Evolutionary conservation across 2,113 vertebrate genomes (phyloP).

Genomic region (Catharus minimus): DNA sequence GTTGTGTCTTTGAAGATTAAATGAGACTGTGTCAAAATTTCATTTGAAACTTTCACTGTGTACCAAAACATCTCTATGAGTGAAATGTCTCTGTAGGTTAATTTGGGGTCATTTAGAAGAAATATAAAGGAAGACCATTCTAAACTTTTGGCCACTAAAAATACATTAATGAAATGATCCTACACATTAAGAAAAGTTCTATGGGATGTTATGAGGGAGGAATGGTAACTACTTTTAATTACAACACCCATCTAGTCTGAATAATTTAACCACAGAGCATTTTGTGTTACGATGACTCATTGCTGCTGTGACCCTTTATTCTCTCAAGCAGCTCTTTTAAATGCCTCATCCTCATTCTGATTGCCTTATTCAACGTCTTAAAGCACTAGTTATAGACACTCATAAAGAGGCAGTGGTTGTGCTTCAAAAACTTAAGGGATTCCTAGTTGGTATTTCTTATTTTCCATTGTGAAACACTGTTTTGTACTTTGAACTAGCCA

Average conservation of each 20-base stretch:
- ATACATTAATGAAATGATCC: not conserved
- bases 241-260: not conserved
- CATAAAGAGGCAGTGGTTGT: not conserved
- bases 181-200: not conserved
- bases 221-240: conserved; percentile 8
- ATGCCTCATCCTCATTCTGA: not conserved
- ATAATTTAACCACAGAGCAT: not conserved
- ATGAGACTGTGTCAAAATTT: not conserved
- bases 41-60: not conserved
- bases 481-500: not conserved
- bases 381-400: not conserved
- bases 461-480: not conserved
- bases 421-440: not conserved
- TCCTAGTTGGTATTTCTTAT: not conserved
- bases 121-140: not conserved
- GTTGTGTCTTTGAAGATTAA: not conserved
- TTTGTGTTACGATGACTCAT: not conserved
- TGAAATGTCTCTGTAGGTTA: not conserved
- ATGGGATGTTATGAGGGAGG: not conserved
- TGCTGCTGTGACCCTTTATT: not conserved
- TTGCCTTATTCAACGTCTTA: conserved; percentile 10
- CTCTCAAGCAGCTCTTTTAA: not conserved
- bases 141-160: not conserved
- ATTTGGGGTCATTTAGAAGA: not conserved
- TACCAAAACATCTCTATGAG: not conserved